Conservation (phyloP, 2,888 invertebrate species). For the Platycnemis pennipes region DNA sequence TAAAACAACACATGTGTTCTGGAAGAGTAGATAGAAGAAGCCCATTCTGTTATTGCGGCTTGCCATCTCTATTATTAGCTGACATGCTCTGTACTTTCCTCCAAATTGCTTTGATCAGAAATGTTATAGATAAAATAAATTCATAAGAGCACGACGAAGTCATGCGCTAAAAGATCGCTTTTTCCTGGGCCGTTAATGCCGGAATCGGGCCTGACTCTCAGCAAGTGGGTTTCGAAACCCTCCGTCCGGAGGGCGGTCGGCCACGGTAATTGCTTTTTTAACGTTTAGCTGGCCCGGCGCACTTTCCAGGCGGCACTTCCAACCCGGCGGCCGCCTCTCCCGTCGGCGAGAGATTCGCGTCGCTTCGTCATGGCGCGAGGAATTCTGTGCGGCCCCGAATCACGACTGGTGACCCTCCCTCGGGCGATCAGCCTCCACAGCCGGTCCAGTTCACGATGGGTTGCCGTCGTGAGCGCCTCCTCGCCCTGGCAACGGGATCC, state of each 20-base stretch:
- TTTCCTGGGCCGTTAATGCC: background rate
- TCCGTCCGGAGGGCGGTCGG: background rate
- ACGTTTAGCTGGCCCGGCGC: background rate
- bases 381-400: background rate
- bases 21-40: no score
- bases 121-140: no score
- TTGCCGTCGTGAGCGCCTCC: background rate
- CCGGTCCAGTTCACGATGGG: background rate
- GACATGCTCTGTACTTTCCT: no score
- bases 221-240: background rate
- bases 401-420: background rate
- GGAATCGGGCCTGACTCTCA: background rate
- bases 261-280: background rate
- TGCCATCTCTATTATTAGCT: no score
- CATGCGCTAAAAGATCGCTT: background rate
- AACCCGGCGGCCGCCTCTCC: background rate
- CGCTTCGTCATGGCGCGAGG: constrained; percentile 10
- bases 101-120: no score
- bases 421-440: background rate
- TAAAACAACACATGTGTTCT: no score
- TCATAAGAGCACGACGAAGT: background rate
- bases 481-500: background rate
- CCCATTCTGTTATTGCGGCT: no score
- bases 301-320: background rate
- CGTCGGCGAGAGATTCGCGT: background rate